Evolutionary conservation across 2,113 vertebrate genomes (phyloP), one percentile per base, ranked within the genome.

Genomic region (Canis aureus): DNA sequence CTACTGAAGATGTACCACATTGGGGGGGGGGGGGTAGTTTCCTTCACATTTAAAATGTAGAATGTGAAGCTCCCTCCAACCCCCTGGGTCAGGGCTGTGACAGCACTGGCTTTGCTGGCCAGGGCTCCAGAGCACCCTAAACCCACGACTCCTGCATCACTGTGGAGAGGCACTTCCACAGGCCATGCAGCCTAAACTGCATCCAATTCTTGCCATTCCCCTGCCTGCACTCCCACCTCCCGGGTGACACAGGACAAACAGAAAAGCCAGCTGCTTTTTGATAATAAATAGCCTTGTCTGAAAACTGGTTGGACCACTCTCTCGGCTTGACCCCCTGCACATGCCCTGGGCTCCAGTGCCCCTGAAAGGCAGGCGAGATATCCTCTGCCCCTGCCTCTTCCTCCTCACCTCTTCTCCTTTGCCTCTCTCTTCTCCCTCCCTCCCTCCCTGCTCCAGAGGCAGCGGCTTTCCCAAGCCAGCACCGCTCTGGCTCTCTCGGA

Each of bases 261-360:
- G 95, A 97, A 88, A 97, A 95, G 89, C 95, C 96, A 85, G 90
- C 94, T 97, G 97, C 97, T 98, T 97, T 97, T 87, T 85, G 96
- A 97, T 96, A 92, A 97, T 64, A 86, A 95, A 93, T 96, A 98
- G 97, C 89, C 86, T 97, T 97, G 98, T 94, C 93, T 97, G 43
- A 94, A 96, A 98, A 98, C 98, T 96, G 96, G 91, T 95, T 73
- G 79, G 96, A 94, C 87, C 80, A 62, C 97, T 97, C 92, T 97
- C 95, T 67, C 96, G 32, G 64, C 90, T 95, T 43, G 88, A 84
- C 49, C 12, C 91, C 89, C 93, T 93, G 95, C 96, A 95, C 97
- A 66, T 76, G 92, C 62, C 35, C 15, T 22, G 32, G 82, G 78
- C 89, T 97, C 94, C 57, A 29, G 86, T 62, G 29, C 38, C 83